Conservation (phyloP, 2,113 vertebrate species). For the Athene noctua region DNA sequence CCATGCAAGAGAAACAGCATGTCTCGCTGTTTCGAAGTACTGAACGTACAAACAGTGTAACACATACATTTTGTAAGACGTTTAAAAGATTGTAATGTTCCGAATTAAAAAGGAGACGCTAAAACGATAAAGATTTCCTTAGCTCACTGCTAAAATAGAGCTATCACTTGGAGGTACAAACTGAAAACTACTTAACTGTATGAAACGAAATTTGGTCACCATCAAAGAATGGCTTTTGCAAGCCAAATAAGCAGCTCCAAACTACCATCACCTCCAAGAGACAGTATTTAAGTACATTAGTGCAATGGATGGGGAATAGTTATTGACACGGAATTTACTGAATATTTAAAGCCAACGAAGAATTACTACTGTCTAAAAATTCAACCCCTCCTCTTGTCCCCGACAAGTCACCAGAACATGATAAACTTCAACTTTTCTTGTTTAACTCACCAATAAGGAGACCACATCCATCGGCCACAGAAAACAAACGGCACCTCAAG, state of each 20-base stretch:
- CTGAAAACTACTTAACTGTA: not conserved
- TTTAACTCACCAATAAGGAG: not conserved
- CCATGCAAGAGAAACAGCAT: not conserved
- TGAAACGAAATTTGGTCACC: not conserved
- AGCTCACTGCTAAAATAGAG: not conserved
- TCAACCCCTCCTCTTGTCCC: not conserved
- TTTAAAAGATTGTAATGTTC: not conserved
- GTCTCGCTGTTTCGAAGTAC: not conserved
- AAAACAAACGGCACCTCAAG: rapidly evolving
- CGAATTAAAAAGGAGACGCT: not conserved
- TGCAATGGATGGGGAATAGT: rapidly evolving
- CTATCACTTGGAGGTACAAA: not conserved
- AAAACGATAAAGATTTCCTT: not conserved
- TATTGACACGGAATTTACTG: not conserved
- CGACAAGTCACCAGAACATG: not conserved
- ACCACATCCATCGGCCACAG: not conserved
- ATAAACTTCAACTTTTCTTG: not conserved
- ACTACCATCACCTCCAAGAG: not conserved
- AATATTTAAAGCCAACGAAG: not conserved
- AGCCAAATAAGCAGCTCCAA: not conserved
- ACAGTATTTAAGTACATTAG: not conserved
- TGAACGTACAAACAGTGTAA: not conserved
- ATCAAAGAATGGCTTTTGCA: not conserved
- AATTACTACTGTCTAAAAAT: not conserved
- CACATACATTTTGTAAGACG: not conserved